Percentiles rank a stretch among this genome's conserved stretches.
Evolutionary conservation across 2,797 vertebrate species (phyloP).

Genomic region (Paramormyrops hopkinsi): DNA sequence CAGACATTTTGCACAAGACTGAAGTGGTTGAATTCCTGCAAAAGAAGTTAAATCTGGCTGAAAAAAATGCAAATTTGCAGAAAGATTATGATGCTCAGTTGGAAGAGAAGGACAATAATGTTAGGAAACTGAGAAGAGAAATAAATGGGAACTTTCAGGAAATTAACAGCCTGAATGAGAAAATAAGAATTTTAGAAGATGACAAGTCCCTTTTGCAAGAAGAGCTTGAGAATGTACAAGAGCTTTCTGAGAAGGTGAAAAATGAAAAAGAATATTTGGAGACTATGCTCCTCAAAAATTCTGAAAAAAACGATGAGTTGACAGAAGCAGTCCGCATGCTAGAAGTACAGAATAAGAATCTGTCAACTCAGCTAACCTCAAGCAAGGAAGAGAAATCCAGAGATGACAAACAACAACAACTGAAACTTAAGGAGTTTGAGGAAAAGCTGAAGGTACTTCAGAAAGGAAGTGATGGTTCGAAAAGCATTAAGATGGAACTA

Average conservation of each 20-base stretch:
- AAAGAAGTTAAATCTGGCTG: constrained; percentile 49
- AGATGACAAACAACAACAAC: constrained; percentile 73
- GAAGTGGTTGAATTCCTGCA: constrained; percentile 52
- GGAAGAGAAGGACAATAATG: constrained; percentile 43
- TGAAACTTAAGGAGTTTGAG: constrained; percentile 69
- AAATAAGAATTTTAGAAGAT: constrained; percentile 76
- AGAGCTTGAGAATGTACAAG: constrained; percentile 76
- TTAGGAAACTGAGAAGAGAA: constrained; percentile 55
- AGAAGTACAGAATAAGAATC: constrained; percentile 60
- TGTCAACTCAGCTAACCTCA: constrained; percentile 60
- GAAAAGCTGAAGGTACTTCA: constrained; percentile 71
- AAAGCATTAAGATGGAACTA: constrained; percentile 71
- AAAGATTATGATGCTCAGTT: constrained; percentile 51
- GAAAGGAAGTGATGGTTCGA: constrained; percentile 68
- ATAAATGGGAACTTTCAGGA: constrained; percentile 57
- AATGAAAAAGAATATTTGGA: constrained; percentile 80
- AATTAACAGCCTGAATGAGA: constrained; percentile 65
- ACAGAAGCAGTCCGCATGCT: constrained; percentile 58
- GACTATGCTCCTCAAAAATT: constrained; percentile 68
- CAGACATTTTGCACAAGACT: constrained; percentile 58
- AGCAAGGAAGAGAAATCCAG: constrained; percentile 57
- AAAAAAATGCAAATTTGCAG: constrained; percentile 49
- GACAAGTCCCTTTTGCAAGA: constrained; percentile 79
- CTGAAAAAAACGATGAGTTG: constrained; percentile 67
- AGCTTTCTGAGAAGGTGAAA: constrained; percentile 73